Evolutionary conservation across 2,113 vertebrate genomes (phyloP), one percentile per base, ranked within the genome.

Genomic region (Delphinapterus leucas): DNA sequence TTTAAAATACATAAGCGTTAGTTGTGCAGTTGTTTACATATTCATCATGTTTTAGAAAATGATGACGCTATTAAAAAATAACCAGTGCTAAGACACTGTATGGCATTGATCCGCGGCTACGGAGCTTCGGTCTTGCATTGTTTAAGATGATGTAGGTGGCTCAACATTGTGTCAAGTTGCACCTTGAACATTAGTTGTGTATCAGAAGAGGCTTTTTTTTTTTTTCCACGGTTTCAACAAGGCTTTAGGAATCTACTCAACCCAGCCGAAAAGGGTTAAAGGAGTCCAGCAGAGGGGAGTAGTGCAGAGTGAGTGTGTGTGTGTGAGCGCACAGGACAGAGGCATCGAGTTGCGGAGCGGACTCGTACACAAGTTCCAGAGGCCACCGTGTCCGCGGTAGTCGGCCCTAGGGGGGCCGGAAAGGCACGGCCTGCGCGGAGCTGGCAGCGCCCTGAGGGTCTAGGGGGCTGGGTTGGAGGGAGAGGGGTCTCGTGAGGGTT

Each of bases 401-500:
- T 38, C 9, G 38, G 95, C 89, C 92, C 44, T 8, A 3, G 36
- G 28, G 18, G 93, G 68, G 68, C 74, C 0, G 41, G 33, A 23
- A 63, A 8, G 82, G 17, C 41, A 26, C 33, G 26, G 83, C 87
- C 88, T 15, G 89, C 6, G 14, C n/a, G 0, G 4, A 7, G 41
- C 9, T 0, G 47, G 73, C 31, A 20, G 68, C 68, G 47, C 79
- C 44, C 20, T 2, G 83, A 1, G 20, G 60, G 3, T 12, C 0
- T 7, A 6, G 31, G 85, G 67, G 44, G n/a, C 49, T 3, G 58
- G 28, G 28, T 0, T 1, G 55, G 60, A 10, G 4, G 33, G 17
- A n/a, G 25, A 61, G 97, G 97, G 92, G 94, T 95, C 95, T 89
- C 55, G 94, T 87, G 63, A 41, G 96, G 85, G 97, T 21, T 87